A percentile compares a stretch with the other conserved stretches of the same genome.
Conservation (phyloP, 2,113 vertebrate species). For the Tricholaema leucomelas region DNA sequence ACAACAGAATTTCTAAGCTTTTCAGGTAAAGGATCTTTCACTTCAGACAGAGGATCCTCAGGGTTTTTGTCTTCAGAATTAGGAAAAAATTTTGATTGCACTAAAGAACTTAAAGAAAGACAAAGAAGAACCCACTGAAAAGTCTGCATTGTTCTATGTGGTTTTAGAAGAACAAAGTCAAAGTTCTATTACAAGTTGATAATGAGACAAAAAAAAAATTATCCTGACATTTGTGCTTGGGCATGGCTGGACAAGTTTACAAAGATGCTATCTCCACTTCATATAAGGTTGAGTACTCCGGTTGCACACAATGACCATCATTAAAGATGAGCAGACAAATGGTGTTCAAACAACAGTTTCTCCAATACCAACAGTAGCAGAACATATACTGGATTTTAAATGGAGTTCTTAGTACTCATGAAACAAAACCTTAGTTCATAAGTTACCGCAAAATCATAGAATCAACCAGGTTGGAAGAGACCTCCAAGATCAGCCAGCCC, state of each 20-base stretch:
- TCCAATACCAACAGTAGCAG: not conserved
- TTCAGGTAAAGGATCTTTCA: conserved; percentile 95
- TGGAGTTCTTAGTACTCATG: not conserved
- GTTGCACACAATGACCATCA: not conserved
- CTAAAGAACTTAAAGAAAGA: conserved; percentile 82
- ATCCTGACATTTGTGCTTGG: not conserved
- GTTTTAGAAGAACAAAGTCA: not conserved
- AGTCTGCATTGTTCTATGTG: not conserved
- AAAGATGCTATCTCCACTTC: not conserved
- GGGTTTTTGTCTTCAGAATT: conserved; percentile 95
- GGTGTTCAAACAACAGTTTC: not conserved
- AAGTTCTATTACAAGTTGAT: not conserved
- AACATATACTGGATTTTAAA: not conserved
- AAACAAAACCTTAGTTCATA: not conserved
- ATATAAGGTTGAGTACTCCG: not conserved
- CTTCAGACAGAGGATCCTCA: conserved; percentile 94
- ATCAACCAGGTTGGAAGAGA: too few species aligned
- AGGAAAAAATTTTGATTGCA: conserved; percentile 94
- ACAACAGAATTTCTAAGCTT: conserved; percentile 96
- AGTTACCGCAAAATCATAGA: too few species aligned
- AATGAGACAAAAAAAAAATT: not conserved
- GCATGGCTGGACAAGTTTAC: not conserved
- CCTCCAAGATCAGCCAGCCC: too few species aligned
- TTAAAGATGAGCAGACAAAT: not conserved
- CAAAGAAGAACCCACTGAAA: conserved; percentile 26